Base-by-base conservation (phyloP, 2,888 invertebrate genomes). In the Nudaria mundana region DNA sequence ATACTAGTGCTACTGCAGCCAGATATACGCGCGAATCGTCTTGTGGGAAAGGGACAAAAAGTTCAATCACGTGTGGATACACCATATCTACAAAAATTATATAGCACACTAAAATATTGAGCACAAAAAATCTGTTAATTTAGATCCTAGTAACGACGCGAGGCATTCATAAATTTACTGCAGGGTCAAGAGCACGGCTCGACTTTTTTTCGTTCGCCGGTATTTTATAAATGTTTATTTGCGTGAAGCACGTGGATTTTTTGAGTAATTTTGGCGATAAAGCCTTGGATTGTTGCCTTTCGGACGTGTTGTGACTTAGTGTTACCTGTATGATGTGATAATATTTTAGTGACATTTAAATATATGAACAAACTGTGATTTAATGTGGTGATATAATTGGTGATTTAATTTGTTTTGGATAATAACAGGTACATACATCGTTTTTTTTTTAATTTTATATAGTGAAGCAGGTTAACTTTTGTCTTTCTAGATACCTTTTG, bases 231-330 rank as follows among this genome's bases (percentile, higher is more conserved):
- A 85, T 87, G 87, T 86, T 85, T 84, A 76, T 81, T 84, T 81
- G 72, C 67, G 66, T 63, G 70, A 63, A 63, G 71, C 82, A 76
- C 80, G 82, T 82, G 83, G 69, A 81, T 77, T 84, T 86, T 86
- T 85, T 76, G 71, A 80, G 56, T 72, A 73, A 73, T 83, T 80
- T 83, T 77, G 77, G 81, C 81, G 65, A 64, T 66, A 68, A 58
- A 68, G 81, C 86, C 86, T 66, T 67, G 81, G 82, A 84, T 78
- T 77, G 78, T 81, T 82, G 87, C 88, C 88, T 88, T 87, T 76
- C 58, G 79, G 80, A 82, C 86, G 87, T 87, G 88, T 88, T 88
- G 88, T 88, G 87, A 88, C 85, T 20, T 81, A 81, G 85, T 86
- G 88, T 83, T 86, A 86, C 84, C 84, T 66, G 71, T 71, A 81